A percentile compares a stretch with the other conserved stretches of the same genome.
These are phyloP conservation scores for Podocnemis expansa DNA, from an alignment of 2,113 vertebrate genomes.

Conservation along the genomic window DNA sequence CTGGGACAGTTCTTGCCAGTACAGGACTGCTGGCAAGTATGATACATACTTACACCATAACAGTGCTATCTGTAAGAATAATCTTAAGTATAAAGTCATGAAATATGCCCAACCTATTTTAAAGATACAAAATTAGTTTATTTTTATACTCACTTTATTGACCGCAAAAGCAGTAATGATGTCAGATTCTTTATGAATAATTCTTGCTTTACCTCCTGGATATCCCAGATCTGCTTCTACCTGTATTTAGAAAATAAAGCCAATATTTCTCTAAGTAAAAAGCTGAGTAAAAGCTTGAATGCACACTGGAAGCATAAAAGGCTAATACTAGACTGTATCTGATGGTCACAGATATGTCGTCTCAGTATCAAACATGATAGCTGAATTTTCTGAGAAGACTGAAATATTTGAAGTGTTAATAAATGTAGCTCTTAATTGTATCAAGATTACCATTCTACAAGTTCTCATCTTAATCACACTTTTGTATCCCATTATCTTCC, in stretches of 20 bases:
- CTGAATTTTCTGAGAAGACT: background rate
- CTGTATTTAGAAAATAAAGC: conserved; percentile 59
- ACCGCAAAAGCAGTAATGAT: conserved; percentile 88
- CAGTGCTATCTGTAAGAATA: background rate
- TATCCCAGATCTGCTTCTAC: conserved; percentile 79
- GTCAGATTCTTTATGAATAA: conserved; percentile 87
- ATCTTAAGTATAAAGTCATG: background rate
- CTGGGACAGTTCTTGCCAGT: background rate
- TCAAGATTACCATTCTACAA: background rate
- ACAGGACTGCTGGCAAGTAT: background rate
- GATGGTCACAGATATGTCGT: accelerated
- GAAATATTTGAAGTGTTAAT: background rate
- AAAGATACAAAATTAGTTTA: background rate
- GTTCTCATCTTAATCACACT: background rate
- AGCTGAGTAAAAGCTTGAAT: background rate
- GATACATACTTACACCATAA: background rate
- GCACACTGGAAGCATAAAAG: background rate
- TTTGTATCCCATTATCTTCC: background rate
- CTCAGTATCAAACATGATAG: background rate
- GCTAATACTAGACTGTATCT: accelerated
- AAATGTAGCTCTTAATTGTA: background rate
- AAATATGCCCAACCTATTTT: background rate
- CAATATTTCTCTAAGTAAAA: background rate
- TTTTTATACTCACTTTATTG: conserved; percentile 78
- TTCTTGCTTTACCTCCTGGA: conserved; percentile 81